Evolutionary conservation across 1,140 invertebrate genomes (phyloP), one percentile per base, ranked within the genome.

Genomic region (Tetragnatha versicolor): DNA sequence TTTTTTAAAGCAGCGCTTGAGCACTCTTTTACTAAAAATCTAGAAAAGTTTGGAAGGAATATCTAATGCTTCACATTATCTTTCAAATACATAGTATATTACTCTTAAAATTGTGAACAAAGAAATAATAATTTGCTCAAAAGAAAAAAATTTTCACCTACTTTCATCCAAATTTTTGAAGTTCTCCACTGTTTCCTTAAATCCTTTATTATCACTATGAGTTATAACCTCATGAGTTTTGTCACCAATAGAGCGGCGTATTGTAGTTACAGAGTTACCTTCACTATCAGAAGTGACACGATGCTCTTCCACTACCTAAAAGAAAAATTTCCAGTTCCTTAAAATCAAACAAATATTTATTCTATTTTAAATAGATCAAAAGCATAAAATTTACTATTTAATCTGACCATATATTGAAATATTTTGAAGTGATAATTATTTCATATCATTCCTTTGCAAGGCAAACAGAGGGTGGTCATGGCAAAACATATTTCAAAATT

Each of bases 81-180:
- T n/a, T n/a, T n/a, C n/a, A n/a, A n/a, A n/a, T n/a, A n/a, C n/a
- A n/a, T n/a, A n/a, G n/a, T n/a, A n/a, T n/a, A n/a, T n/a, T n/a
- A n/a, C n/a, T n/a, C n/a, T n/a, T n/a, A n/a, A n/a, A n/a, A n/a
- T n/a, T n/a, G n/a, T n/a, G n/a, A n/a, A n/a, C n/a, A n/a, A n/a
- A n/a, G n/a, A n/a, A n/a, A n/a, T n/a, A n/a, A n/a, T n/a, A n/a
- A n/a, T n/a, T n/a, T n/a, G n/a, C n/a, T n/a, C n/a, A n/a, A n/a
- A n/a, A n/a, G n/a, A n/a, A n/a, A n/a, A n/a, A n/a, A n/a, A n/a
- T n/a, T n/a, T n/a, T n/a, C n/a, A 61, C 70, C 4, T 53, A 76
- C 72, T 76, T 37, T 76, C 72, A 65, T 76, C 72, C 20, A 76
- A 27, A 25, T 76, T 76, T 4, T 25, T 63, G 25, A 76, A 76